phyloP scores from a whole-genome alignment of 2,113 vertebrate species.

The Alligator mississippiensis region DNA sequence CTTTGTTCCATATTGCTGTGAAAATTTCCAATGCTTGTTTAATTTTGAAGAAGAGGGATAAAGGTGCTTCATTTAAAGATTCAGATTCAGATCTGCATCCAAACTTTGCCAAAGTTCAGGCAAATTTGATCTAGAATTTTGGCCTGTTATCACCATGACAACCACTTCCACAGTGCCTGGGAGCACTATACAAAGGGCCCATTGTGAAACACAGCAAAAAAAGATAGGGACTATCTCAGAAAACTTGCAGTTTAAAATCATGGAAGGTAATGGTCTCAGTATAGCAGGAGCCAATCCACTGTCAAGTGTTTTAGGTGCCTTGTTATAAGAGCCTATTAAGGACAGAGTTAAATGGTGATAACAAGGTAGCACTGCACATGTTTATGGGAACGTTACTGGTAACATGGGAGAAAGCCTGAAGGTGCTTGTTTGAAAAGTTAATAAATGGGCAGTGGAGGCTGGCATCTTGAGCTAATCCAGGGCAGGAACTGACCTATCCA shows the following conservation, averaged over 20 bases:
- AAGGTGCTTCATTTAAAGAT: neutral
- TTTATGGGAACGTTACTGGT: too few relatives aligned
- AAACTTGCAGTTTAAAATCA: neutral
- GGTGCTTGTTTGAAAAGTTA: too few relatives aligned
- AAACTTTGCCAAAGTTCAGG: neutral
- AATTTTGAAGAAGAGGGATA: neutral
- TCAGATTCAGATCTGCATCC: neutral
- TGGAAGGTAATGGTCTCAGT: accelerated
- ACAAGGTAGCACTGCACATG: neutral
- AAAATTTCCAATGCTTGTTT: neutral
- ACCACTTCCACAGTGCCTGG: neutral
- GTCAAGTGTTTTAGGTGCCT: neutral
- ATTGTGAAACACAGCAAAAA: neutral
- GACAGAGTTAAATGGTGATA: neutral
- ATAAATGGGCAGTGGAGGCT: too few relatives aligned
- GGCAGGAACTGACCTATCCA: neutral
- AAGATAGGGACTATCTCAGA: neutral
- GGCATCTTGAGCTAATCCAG: neutral
- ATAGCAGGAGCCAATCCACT: neutral
- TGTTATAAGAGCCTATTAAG: neutral
- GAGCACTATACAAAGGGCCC: neutral
- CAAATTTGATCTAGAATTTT: neutral
- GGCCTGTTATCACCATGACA: accelerated
- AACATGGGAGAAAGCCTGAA: too few relatives aligned
- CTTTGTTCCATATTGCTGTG: neutral